Base-by-base conservation (phyloP, 2,113 vertebrate genomes). In the Cyphomyrus plagiostoma region DNA sequence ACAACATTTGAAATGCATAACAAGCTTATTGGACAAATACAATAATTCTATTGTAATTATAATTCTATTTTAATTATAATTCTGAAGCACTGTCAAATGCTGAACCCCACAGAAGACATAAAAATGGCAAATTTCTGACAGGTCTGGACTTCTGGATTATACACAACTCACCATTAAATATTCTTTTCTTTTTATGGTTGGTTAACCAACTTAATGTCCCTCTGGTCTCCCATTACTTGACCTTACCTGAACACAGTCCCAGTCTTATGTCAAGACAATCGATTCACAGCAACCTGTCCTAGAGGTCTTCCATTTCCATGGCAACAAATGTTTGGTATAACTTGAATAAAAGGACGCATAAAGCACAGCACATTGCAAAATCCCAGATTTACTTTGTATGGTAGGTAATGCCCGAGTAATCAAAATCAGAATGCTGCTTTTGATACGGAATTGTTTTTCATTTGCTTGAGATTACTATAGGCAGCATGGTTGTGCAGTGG, bases 31-130 rank as follows among this genome's bases (percentile, higher is more conserved):
- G 53, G 46, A 86, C 58, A 35, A 66, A 77, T 74, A 10, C 82
- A 48, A 66, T 84, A 26, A 74, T 74, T 49, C 45, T 42, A 50
- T 66, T 66, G n/a, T 66, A 86, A 85, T 89, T 89, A 86, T 42
- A 86, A 45, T 45, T 84, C 77, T 62, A 35, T 30, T 86, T 89
- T 66, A 89, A 86, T 89, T 89, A 86, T 39, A 86, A 46, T 30
- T 66, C 52, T 49, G 56, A 89, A 48, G 21, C 56, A 86, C 56
- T 70, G 85, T 89, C 89, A 85, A 56, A 89, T 49, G 17, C 50
- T 46, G 26, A 89, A 66, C 56, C 52, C 46, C 23, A 50, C 53
- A 86, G 26, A 48, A 19, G 46, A 21, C 45, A 84, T 3, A 1
- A 70, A 21, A 84, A 84, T 48, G 21, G 8, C 80, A 82, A 85